These are phyloP conservation scores for Danio kyathit DNA, from an alignment of 2,797 vertebrate species.

Conservation along the genomic window DNA sequence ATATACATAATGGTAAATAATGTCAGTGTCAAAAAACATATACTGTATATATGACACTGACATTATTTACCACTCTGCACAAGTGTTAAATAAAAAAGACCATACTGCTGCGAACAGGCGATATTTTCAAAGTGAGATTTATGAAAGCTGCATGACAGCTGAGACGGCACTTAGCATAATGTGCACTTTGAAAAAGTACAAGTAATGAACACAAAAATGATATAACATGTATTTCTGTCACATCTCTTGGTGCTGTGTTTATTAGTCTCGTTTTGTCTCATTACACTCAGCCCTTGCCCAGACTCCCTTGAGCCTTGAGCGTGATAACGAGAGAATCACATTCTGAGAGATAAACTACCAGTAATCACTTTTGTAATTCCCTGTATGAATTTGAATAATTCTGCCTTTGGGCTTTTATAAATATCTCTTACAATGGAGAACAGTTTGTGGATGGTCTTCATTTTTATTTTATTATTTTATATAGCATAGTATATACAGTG, in stretches of 20 bases:
- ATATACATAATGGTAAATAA: no score
- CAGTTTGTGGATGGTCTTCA: background rate
- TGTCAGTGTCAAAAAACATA: no score
- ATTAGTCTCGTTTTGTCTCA: slow-evolving; percentile 44
- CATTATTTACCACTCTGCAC: no score
- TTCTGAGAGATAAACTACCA: slow-evolving; percentile 26
- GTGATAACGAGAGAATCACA: slow-evolving; percentile 32
- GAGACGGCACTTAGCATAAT: background rate
- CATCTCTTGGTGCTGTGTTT: slow-evolving; percentile 30
- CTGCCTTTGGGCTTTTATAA: slow-evolving; percentile 17
- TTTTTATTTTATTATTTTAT: background rate
- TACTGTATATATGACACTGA: no score
- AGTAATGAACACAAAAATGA: background rate
- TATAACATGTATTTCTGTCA: background rate
- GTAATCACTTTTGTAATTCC: slow-evolving; percentile 41
- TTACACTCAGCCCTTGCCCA: slow-evolving; percentile 28
- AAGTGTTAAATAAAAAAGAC: background rate
- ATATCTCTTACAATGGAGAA: background rate
- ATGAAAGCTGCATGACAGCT: background rate
- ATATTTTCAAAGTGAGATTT: slow-evolving; percentile 8
- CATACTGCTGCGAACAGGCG: background rate
- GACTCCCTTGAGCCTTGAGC: slow-evolving; percentile 37
- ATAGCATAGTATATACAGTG: no score
- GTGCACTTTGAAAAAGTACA: background rate
- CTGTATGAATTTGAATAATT: slow-evolving; percentile 29